phyloP scores from a whole-genome alignment of 2,797 vertebrate species.

The Gymnocypris eckloni region DNA sequence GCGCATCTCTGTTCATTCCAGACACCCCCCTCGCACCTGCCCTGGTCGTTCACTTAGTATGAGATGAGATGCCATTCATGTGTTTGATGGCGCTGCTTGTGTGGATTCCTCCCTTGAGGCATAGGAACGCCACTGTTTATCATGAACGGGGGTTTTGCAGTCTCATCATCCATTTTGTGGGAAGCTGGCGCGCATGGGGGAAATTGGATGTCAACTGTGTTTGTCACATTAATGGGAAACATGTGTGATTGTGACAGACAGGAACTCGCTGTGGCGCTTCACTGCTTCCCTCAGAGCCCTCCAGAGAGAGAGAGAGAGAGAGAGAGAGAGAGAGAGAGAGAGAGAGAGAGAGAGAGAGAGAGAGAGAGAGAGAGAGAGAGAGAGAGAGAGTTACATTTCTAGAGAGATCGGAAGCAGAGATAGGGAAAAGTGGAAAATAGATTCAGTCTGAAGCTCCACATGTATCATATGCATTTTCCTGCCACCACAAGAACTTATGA shows the following conservation, averaged over 20 bases:
- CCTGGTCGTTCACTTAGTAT: slow-evolving; percentile 63
- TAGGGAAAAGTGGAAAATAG: slow-evolving; percentile 7
- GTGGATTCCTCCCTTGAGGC: slow-evolving; percentile 67
- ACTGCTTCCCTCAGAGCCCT: slow-evolving; percentile 48
- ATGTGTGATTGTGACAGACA: slow-evolving; percentile 74
- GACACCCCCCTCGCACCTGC: slow-evolving; percentile 48
- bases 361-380: not conserved
- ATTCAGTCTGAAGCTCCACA: slow-evolving; percentile 10
- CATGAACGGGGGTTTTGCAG: slow-evolving; percentile 46
- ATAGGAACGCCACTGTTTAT: slow-evolving; percentile 55
- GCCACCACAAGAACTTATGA: slow-evolving; percentile 10
- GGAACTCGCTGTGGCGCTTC: slow-evolving; percentile 61
- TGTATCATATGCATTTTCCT: slow-evolving; percentile 3
- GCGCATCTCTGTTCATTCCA: slow-evolving; percentile 53
- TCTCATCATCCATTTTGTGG: slow-evolving; percentile 60
- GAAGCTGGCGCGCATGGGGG: slow-evolving; percentile 45
- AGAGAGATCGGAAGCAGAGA: not conserved
- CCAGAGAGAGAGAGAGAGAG: slow-evolving; percentile 37
- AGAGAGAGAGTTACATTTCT: slow-evolving; percentile 4
- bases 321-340: not conserved
- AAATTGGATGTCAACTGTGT: slow-evolving; percentile 70
- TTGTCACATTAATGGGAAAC: slow-evolving; percentile 74
- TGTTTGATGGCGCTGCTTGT: slow-evolving; percentile 68
- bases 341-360: slow-evolving; percentile 3
- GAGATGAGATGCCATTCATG: slow-evolving; percentile 73